phyloP scores from a whole-genome alignment of 2,888 invertebrate genomes.

The Spialia ferax region DNA sequence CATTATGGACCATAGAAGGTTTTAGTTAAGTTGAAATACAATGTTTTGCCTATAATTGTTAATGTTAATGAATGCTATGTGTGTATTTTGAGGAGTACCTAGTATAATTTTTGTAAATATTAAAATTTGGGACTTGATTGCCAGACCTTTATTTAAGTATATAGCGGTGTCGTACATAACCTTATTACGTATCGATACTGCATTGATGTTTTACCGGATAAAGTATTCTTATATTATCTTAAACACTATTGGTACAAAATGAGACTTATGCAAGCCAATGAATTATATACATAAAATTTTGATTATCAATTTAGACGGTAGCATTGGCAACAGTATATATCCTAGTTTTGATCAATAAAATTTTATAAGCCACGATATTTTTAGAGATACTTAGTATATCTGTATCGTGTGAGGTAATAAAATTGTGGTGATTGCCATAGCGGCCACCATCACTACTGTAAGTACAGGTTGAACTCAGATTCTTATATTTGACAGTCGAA shows the following conservation, averaged over 20 bases:
- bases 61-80: slow-evolving; percentile 62
- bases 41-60: slow-evolving; percentile 66
- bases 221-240: slow-evolving; percentile 31
- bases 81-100: slow-evolving; percentile 59
- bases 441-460: neutral
- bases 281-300: slow-evolving; percentile 33
- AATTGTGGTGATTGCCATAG: slow-evolving; percentile 2
- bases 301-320: slow-evolving; percentile 19
- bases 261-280: slow-evolving; percentile 37
- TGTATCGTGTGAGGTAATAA: slow-evolving; percentile 11
- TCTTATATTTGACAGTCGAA: neutral
- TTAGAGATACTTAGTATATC: slow-evolving; percentile 19
- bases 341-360: slow-evolving; percentile 14
- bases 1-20: slow-evolving; percentile 57
- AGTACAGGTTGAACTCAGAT: slow-evolving; percentile 5
- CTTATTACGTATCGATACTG: slow-evolving; percentile 37
- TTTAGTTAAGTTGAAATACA: slow-evolving; percentile 67
- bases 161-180: slow-evolving; percentile 41
- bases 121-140: slow-evolving; percentile 64
- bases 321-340: slow-evolving; percentile 29
- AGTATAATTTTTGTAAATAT: slow-evolving; percentile 59
- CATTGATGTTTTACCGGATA: slow-evolving; percentile 33
- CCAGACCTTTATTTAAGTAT: slow-evolving; percentile 59
- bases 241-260: slow-evolving; percentile 37
- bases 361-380: slow-evolving; percentile 1